phyloP scores from a whole-genome alignment of 2,113 vertebrate species.

The Oncorhynchus keta region DNA sequence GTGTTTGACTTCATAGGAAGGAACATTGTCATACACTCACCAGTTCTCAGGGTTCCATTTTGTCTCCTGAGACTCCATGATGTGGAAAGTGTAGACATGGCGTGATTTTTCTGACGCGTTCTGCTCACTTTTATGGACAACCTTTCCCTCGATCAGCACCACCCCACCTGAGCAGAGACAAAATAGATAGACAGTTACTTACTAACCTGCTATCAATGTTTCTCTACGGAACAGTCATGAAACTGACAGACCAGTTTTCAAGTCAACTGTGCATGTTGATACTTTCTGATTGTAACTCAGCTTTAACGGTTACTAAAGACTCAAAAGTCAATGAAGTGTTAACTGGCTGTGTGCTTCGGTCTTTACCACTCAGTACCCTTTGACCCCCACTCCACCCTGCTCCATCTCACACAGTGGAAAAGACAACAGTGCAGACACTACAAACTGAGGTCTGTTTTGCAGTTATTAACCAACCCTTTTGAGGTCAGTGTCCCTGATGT shows the following conservation, averaged over 20 bases:
- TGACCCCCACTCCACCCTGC: not conserved
- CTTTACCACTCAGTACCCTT: not conserved
- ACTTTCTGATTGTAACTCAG: not conserved
- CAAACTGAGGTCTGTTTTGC: not conserved
- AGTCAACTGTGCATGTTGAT: not conserved
- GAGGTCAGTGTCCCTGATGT: not conserved
- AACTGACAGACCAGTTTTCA: not conserved
- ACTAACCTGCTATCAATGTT: not conserved
- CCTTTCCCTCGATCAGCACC: constrained; percentile 89
- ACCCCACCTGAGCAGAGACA: constrained; percentile 74
- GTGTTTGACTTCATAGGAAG: too few species aligned
- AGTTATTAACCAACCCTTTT: not conserved
- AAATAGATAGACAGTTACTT: not conserved
- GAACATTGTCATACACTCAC: constrained; percentile 62
- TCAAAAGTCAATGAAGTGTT: not conserved
- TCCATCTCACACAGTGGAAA: too few species aligned
- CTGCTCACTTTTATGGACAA: constrained; percentile 88
- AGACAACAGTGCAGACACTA: not conserved
- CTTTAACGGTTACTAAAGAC: too few species aligned
- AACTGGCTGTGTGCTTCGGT: not conserved
- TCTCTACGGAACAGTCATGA: too few species aligned
- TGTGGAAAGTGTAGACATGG: constrained; percentile 88
- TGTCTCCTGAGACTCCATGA: constrained; percentile 87
- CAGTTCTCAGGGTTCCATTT: constrained; percentile 92
- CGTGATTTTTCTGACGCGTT: constrained; percentile 84